Conservation (phyloP, 2,888 invertebrate genomes). For the Hetaerina titia region DNA sequence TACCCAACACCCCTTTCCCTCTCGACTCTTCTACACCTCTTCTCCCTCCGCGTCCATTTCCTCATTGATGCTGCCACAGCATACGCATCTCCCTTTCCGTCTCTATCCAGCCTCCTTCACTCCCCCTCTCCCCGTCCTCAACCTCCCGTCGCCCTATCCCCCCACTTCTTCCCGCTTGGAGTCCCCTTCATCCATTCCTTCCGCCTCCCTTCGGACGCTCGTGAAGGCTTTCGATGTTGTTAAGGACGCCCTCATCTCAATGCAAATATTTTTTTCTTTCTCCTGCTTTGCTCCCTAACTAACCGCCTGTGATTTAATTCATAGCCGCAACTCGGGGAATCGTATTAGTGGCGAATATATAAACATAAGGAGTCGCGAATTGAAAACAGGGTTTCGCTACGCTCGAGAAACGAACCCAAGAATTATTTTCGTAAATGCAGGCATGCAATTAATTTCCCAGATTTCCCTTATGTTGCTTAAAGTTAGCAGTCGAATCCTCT, state of each 20-base stretch:
- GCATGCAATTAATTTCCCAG: too few species aligned
- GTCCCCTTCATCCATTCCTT: not conserved
- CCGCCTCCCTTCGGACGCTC: slow-evolving; percentile 6
- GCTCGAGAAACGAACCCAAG: too few species aligned
- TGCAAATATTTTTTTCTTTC: not conserved
- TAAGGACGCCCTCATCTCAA: not conserved
- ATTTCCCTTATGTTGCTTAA: too few species aligned
- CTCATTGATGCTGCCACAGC: slow-evolving; percentile 9
- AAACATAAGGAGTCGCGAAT: too few species aligned
- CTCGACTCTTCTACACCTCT: not conserved
- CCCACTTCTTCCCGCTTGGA: not conserved
- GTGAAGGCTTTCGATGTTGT: not conserved
- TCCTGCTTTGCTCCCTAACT: not conserved
- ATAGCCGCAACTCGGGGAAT: too few species aligned
- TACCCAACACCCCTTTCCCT: not conserved
- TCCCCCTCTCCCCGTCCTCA: not conserved
- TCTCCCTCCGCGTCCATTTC: slow-evolving; percentile 12
- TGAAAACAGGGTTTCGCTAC: too few species aligned
- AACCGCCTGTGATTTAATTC: too few species aligned
- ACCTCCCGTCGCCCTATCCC: not conserved
- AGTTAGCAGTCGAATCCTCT: too few species aligned
- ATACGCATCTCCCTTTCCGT: slow-evolving; percentile 27
- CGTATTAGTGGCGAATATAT: too few species aligned
- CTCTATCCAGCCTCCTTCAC: not conserved
- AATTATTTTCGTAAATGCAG: too few species aligned